Base-by-base conservation (phyloP, 2,888 invertebrate genomes). In the Protophormia terraenovae region DNA sequence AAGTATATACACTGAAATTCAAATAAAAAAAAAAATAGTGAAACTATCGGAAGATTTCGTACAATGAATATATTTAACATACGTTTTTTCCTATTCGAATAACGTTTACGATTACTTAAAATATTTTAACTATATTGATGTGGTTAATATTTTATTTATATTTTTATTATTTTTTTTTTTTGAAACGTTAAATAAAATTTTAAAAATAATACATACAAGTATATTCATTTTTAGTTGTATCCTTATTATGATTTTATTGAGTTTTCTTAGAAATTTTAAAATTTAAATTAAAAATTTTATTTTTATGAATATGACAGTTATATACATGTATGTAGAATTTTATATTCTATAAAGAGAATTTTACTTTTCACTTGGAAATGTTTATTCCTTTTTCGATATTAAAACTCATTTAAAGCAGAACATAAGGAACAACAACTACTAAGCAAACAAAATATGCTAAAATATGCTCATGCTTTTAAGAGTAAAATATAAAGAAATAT, bases 111-210 rank as follows among this genome's bases (percentile, higher is more conserved):
- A 10, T 38, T 24, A 71, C 4, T 29, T 29, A 19, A 41, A 55
- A 53, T 14, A 41, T 53, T 62, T 29, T 29, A 62, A 66, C 78
- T 45, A 66, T 73, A 62, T 83, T 67, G 72, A 83, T 83, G 83
- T 77, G 71, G 32, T 81, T 58, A 19, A 24, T 6, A 16, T 16
- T 16, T 19, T 60, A 58, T 58, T 77, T 29, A 53, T 45, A 58
- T 66, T 4, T 27, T 29, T 29, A 53, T 66, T 6, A 19, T 19
- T 41, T 45, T 12, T 35, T 55, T 1, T 58, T 64, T 35, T 58
- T n/a, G 62, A n/a, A n/a, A 66, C 58, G 35, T 75, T 60, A 38
- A 38, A 60, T 35, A 35, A 62, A 35, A 10, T 10, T 12, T 41
- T 62, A 24, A 38, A 38, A 58, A 38, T 69, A 41, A 72, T 35